Evolutionary conservation across 2,888 invertebrate genomes (phyloP), one percentile per base, ranked within the genome.

Genomic region (Drosophila meridionalis): DNA sequence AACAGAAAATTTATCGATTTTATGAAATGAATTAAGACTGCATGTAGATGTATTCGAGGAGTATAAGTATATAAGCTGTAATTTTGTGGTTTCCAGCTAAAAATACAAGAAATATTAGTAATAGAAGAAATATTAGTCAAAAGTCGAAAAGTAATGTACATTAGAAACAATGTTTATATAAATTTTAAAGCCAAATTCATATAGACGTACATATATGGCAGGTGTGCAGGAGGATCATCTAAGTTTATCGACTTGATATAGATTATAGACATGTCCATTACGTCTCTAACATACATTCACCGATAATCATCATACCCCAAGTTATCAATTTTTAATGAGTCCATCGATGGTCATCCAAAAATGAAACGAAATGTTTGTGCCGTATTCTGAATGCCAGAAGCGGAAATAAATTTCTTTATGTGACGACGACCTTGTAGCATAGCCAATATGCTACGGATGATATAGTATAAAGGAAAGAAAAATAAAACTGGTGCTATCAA

Each of bases 401-500:
- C 79, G 79, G 80, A 79, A 79, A 53, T 74, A 20, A 57, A 56
- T 48, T 61, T 56, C 8, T 50, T 62, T 48, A 62, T 57, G 26
- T 20, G 38, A 4, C 36, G 38, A 4, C 36, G 63, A 62, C 80
- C 78, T 77, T 79, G 77, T 62, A 45, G 61, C 57, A 66, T 66
- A 57, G 36, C 28, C 64, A 64, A 66, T 64, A 56, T 59, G 50
- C 62, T 42, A 32, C 11, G 40, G n/a, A 32, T 56, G 56, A 42
- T 42, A 45, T 76, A 65, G 20, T 52, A 77, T 20, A 56, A 67
- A 64, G 66, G 38, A 58, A 45, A 62, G 63, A 38, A 52, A 36
- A 52, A 63, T 36, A 58, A 78, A 79, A 79, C 81, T 77, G 74
- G 79, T 80, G 68, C 59, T 62, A 76, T 73, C 73, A 77, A 58